These are phyloP conservation scores for Temnothorax unifasciatus DNA, from an alignment of 2,888 invertebrate species.

Conservation along the genomic window DNA sequence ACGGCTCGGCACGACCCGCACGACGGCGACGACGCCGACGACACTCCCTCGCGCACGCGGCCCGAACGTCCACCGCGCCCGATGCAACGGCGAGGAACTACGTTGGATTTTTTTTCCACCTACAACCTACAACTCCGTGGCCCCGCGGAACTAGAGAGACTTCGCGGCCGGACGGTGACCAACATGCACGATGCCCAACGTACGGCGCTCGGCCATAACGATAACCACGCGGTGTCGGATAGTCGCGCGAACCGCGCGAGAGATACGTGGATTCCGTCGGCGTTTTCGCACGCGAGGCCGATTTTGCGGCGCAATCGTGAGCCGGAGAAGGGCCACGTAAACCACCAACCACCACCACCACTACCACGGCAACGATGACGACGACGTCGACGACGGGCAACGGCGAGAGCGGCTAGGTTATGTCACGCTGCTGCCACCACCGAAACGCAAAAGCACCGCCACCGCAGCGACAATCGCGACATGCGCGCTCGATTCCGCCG, in stretches of 20 bases:
- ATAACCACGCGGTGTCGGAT: slow-evolving; percentile 3
- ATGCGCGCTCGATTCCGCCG: slow-evolving; percentile 6
- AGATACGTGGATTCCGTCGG: neutral
- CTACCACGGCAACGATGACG: neutral
- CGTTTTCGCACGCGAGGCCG: neutral
- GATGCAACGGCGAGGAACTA: slow-evolving; percentile 20
- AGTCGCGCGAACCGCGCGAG: neutral
- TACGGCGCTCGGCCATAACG: slow-evolving; percentile 18
- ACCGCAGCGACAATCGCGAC: slow-evolving; percentile 5
- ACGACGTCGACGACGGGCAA: neutral
- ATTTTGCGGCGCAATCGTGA: neutral
- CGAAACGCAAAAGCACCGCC: slow-evolving; percentile 69
- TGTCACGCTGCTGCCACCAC: slow-evolving; percentile 72
- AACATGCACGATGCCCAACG: slow-evolving; percentile 35
- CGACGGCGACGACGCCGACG: neutral
- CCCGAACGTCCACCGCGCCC: slow-evolving; percentile 16
- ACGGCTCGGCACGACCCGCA: neutral
- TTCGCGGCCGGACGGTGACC: slow-evolving; percentile 27
- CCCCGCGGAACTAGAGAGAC: slow-evolving; percentile 33
- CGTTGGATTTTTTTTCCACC: slow-evolving; percentile 19
- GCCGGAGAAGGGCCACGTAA: slow-evolving; percentile 18
- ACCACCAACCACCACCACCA: neutral
- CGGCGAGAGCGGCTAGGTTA: slow-evolving; percentile 67
- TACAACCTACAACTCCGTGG: neutral
- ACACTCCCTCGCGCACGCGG: slow-evolving; percentile 7